Evolutionary conservation across 2,888 invertebrate species (phyloP), one percentile per base, ranked within the genome.

Genomic region (Euplexia lucipara): DNA sequence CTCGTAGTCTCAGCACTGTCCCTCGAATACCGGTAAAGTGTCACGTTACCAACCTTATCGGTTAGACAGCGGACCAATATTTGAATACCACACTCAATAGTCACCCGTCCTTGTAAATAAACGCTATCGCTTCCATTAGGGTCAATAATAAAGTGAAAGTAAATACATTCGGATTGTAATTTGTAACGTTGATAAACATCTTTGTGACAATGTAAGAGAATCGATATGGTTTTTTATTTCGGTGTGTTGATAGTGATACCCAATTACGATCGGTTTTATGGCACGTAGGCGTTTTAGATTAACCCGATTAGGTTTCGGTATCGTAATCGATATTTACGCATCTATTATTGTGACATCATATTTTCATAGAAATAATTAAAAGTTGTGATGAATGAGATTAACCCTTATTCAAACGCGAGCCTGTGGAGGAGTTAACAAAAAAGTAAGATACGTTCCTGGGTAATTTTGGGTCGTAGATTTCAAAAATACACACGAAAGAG

Each of bases 21-120:
- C 79, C 80, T 81, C 81, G 85, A 85, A 82, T 76, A 77, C 83
- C 85, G 84, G 85, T 84, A 83, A 82, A 88, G 87, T 88, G 87
- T 88, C 89, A 87, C 87, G 90, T 90, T 87, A 83, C 86, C 73
- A 67, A 78, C 84, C 88, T 91, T 92, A 92, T 91, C 91, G 82
- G 78, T 79, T 75, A 76, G 85, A 87, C 88, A 87, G 78, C 83
- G 85, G 75, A 81, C 86, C 86, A 88, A 88, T 89, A 89, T 92
- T 91, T 89, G 86, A 89, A 88, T 88, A 85, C 83, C 81, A 79
- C 75, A 85, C 86, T 88, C 90, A 87, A 90, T 88, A 88, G 75
- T 76, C 82, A 80, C 74, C 77, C 85, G 70, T 75, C 81, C 78
- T 83, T 62, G 70, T 83, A 79, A 79, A 79, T 78, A 80, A 81